phyloP scores from a whole-genome alignment of 2,888 invertebrate genomes.

The Prostheceraeus crozeri region DNA sequence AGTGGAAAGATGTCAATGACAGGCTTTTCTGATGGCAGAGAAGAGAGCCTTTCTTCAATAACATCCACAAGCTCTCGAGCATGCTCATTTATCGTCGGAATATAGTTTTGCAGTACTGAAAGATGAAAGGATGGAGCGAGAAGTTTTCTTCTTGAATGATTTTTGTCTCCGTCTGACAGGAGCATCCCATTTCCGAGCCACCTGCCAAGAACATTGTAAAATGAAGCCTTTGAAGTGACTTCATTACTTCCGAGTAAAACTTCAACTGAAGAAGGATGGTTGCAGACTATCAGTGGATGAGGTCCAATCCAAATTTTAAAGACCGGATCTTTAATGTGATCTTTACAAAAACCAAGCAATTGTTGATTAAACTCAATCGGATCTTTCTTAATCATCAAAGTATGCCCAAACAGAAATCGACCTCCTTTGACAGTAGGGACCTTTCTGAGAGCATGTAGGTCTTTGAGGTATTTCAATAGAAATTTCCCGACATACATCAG shows the following conservation, averaged over 20 bases:
- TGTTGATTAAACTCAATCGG: constrained; percentile 44
- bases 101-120: constrained; percentile 67
- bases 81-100: constrained; percentile 66
- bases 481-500: too few species aligned
- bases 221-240: constrained; percentile 62
- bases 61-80: constrained; percentile 60
- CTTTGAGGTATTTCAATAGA: too few species aligned
- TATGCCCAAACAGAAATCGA: too few species aligned
- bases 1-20: constrained; percentile 63
- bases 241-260: constrained; percentile 62
- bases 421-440: too few species aligned
- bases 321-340: constrained; percentile 40
- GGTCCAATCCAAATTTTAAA: constrained; percentile 45
- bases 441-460: too few species aligned
- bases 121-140: constrained; percentile 73
- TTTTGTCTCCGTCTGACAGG: constrained; percentile 62
- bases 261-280: constrained; percentile 51
- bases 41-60: too few species aligned
- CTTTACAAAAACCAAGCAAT: constrained; percentile 40
- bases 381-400: background rate
- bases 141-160: constrained; percentile 66
- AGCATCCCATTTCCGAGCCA: constrained; percentile 60
- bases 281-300: constrained; percentile 43
- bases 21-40: too few species aligned
- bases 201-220: constrained; percentile 58